Evolutionary conservation across 2,797 vertebrate genomes (phyloP).

Genomic region (Malurus leucopterus): DNA sequence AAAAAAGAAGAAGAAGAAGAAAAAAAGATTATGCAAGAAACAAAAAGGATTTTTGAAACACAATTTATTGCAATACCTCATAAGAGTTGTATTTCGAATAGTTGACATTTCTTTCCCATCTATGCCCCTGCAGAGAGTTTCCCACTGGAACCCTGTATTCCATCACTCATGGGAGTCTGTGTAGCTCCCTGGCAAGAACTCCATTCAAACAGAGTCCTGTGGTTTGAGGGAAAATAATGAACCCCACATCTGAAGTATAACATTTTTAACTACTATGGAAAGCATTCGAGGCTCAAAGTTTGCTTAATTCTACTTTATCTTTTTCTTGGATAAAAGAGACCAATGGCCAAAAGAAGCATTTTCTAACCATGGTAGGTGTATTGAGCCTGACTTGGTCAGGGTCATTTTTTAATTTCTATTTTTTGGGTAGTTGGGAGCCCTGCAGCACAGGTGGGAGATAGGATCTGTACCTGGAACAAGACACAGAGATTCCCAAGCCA

Average conservation of each 20-base stretch:
- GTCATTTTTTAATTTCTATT: rapidly evolving
- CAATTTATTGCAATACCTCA: neutral
- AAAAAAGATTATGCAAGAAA: neutral
- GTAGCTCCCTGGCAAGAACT: neutral
- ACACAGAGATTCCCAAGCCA: neutral
- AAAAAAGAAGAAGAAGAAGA: neutral
- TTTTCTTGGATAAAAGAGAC: neutral
- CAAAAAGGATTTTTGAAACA: neutral
- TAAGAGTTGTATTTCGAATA: neutral
- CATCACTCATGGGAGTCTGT: rapidly evolving
- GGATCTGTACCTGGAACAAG: neutral
- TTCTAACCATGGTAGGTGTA: rapidly evolving
- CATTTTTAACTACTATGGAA: neutral
- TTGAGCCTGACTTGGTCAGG: neutral
- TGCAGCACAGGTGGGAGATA: neutral
- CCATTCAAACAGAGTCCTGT: neutral
- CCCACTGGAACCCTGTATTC: neutral
- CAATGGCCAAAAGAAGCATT: neutral
- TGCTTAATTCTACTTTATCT: neutral
- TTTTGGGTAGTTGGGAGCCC: neutral
- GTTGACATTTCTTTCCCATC: neutral
- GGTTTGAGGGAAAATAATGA: neutral
- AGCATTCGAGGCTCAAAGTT: neutral
- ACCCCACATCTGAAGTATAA: neutral
- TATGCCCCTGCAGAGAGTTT: neutral